These are phyloP conservation scores for Arrhopalites spinosus DNA, from an alignment of 2,888 invertebrate species.

Conservation along the genomic window DNA sequence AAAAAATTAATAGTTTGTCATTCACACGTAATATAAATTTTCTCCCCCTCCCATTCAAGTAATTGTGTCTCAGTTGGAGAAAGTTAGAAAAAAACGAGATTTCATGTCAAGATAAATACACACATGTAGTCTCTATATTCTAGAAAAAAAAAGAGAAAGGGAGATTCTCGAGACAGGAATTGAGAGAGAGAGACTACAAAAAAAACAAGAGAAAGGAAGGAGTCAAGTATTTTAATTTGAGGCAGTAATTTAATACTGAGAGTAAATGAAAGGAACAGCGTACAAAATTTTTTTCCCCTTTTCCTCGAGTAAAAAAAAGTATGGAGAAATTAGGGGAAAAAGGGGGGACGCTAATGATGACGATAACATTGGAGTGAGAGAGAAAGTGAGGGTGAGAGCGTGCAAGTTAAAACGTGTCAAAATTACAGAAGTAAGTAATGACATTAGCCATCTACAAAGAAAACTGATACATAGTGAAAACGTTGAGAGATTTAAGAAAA, in stretches of 20 bases:
- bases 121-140: background rate
- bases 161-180: background rate
- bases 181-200: background rate
- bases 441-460: background rate
- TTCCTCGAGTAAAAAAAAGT: conserved; percentile 9
- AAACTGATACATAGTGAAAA: background rate
- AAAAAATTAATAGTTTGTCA: background rate
- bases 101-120: background rate
- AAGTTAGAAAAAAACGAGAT: conserved; percentile 4
- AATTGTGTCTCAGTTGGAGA: background rate
- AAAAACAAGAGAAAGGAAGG: conserved; percentile 8
- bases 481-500: background rate
- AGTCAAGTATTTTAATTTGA: conserved; percentile 22
- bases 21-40: background rate
- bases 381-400: background rate
- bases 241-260: conserved; percentile 26
- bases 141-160: background rate
- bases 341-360: conserved; percentile 19
- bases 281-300: too few relatives aligned
- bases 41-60: background rate
- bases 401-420: conserved; percentile 27
- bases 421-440: conserved; percentile 10
- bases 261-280: conserved; percentile 18
- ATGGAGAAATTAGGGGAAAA: conserved; percentile 10
- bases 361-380: conserved; percentile 12